A percentile compares a stretch with the other conserved stretches of the same genome.
These are phyloP conservation scores for Hypocryptadius cinnamomeus DNA, from an alignment of 2,113 vertebrate genomes.

Conservation along the genomic window DNA sequence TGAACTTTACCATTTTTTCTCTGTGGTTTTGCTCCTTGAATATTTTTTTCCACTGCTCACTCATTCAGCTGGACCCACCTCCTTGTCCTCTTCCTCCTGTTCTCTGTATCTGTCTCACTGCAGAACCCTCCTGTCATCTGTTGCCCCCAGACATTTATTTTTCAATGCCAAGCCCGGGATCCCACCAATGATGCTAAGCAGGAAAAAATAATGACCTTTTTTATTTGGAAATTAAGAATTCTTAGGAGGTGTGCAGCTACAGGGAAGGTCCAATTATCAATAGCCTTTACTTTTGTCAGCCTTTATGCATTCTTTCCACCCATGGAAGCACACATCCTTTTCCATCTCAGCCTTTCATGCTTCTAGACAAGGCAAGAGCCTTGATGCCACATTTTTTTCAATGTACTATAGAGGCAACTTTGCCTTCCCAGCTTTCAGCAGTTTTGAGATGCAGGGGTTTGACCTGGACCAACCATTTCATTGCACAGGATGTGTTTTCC, in stretches of 20 bases:
- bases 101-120: background rate
- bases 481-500: background rate
- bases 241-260: background rate
- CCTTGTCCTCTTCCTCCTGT: background rate
- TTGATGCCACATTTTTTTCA: background rate
- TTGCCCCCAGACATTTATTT: background rate
- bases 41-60: background rate
- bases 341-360: background rate
- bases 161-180: background rate
- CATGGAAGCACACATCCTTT: background rate
- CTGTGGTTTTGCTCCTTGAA: background rate
- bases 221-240: background rate
- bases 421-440: background rate
- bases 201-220: background rate
- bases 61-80: background rate
- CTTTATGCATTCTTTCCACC: background rate
- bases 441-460: background rate
- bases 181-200: background rate
- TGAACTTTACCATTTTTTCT: background rate
- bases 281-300: background rate
- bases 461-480: background rate
- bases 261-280: background rate
- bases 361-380: background rate
- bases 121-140: background rate
- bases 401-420: background rate